These are phyloP conservation scores for Gymnobelideus leadbeateri DNA, from an alignment of 2,113 vertebrate genomes.

Conservation along the genomic window DNA sequence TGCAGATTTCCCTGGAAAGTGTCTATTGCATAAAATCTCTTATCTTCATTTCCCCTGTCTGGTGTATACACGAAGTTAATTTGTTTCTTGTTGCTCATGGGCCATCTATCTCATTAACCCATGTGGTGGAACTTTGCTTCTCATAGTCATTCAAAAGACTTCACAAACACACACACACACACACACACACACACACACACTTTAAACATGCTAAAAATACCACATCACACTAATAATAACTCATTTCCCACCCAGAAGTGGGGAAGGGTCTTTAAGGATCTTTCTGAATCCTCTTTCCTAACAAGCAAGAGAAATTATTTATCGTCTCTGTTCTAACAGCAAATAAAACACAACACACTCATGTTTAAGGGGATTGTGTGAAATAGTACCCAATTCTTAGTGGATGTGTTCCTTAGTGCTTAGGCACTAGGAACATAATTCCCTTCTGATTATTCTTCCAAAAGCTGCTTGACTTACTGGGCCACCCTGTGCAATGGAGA, in stretches of 20 bases:
- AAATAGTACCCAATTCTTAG: too few relatives aligned
- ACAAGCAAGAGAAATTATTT: conserved; percentile 57
- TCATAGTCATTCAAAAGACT: not conserved
- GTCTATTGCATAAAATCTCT: conserved; percentile 24
- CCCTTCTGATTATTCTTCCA: conserved; percentile 64
- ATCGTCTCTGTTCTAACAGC: conserved; percentile 65
- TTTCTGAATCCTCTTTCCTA: conserved; percentile 9
- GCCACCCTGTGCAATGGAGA: conserved; percentile 44
- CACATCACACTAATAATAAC: conserved; percentile 8
- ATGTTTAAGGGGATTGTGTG: not conserved
- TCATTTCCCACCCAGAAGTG: not conserved
- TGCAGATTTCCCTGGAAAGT: not conserved
- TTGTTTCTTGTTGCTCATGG: not conserved
- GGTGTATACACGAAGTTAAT: conserved; percentile 4
- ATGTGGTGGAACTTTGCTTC: not conserved
- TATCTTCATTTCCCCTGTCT: conserved; percentile 26
- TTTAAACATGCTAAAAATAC: not conserved
- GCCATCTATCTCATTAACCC: not conserved
- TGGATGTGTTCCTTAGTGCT: not conserved
- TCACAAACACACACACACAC: not conserved
- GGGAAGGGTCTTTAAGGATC: not conserved
- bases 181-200: too few relatives aligned
- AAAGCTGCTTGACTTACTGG: conserved; percentile 54
- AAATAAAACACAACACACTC: conserved; percentile 65
- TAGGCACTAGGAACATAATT: conserved; percentile 58